phyloP scores from a whole-genome alignment of 2,113 vertebrate species.

The Bolborhynchus lineola region DNA sequence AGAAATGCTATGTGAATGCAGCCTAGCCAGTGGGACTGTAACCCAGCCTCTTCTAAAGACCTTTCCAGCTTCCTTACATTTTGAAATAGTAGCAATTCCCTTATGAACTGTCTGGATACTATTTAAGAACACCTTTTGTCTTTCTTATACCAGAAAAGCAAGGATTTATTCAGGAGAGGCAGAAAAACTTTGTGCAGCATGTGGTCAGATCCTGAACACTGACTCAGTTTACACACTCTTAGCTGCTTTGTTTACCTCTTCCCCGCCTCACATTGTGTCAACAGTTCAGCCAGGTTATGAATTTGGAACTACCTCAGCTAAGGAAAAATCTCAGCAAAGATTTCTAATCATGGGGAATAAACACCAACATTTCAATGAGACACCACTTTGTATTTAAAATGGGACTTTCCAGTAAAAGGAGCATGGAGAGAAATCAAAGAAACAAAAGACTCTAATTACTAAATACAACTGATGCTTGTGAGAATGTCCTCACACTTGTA shows the following conservation, averaged over 20 bases:
- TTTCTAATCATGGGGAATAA: not conserved
- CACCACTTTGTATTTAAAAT: not conserved
- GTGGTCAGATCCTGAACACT: not conserved
- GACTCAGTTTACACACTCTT: not conserved
- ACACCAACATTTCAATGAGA: not conserved
- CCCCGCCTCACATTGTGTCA: not conserved
- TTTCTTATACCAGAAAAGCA: not conserved
- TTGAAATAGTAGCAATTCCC: not conserved
- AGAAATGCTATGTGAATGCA: not conserved
- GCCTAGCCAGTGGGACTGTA: not conserved
- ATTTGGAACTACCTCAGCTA: not conserved
- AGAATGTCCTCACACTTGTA: not conserved
- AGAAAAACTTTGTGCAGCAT: not conserved
- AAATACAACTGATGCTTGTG: not conserved
- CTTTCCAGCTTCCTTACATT: not conserved
- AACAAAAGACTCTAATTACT: not conserved
- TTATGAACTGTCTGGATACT: not conserved
- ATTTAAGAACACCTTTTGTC: not conserved
- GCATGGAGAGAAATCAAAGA: not conserved
- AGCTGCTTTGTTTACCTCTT: not conserved
- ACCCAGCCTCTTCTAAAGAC: not conserved
- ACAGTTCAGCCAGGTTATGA: not conserved
- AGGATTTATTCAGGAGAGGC: not conserved
- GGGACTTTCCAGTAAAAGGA: not conserved
- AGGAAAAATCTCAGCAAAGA: not conserved